Evolutionary conservation across 1,140 invertebrate genomes (phyloP).

Genomic region (Laodelphax striatellus): DNA sequence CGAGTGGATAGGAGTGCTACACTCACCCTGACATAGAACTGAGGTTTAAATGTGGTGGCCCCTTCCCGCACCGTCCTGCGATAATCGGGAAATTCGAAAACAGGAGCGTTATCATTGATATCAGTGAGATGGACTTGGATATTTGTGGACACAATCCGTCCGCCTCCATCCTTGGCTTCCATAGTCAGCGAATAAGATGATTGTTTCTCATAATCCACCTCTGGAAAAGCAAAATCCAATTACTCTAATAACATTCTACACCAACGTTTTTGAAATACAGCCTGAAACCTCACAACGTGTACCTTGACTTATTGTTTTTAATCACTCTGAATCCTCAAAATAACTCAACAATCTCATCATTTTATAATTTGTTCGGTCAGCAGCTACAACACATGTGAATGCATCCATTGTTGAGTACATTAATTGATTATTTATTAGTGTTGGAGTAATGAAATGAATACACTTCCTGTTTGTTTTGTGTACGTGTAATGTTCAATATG

Average conservation of each 20-base stretch:
- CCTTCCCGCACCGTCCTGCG: slow-evolving; percentile 59
- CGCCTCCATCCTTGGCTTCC: slow-evolving; percentile 65
- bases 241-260: neutral
- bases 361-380: too few relatives aligned
- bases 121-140: slow-evolving; percentile 59
- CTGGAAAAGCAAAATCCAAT: slow-evolving; percentile 17
- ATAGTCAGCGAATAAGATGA: slow-evolving; percentile 64
- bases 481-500: too few relatives aligned
- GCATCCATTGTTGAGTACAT: too few relatives aligned
- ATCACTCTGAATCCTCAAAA: too few relatives aligned
- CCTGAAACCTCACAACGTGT: neutral
- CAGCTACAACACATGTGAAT: too few relatives aligned
- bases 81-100: slow-evolving; percentile 60
- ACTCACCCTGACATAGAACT: slow-evolving; percentile 48
- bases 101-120: slow-evolving; percentile 72
- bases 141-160: slow-evolving; percentile 50
- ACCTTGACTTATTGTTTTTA: neutral
- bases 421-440: too few relatives aligned
- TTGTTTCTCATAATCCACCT: slow-evolving; percentile 59
- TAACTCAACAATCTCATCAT: too few relatives aligned
- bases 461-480: too few relatives aligned
- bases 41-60: slow-evolving; percentile 58
- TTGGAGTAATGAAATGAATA: too few relatives aligned
- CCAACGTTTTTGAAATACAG: neutral
- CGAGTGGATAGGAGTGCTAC: too few relatives aligned